Conservation (phyloP, 2,888 invertebrate genomes). For the Blomia tropicalis region DNA sequence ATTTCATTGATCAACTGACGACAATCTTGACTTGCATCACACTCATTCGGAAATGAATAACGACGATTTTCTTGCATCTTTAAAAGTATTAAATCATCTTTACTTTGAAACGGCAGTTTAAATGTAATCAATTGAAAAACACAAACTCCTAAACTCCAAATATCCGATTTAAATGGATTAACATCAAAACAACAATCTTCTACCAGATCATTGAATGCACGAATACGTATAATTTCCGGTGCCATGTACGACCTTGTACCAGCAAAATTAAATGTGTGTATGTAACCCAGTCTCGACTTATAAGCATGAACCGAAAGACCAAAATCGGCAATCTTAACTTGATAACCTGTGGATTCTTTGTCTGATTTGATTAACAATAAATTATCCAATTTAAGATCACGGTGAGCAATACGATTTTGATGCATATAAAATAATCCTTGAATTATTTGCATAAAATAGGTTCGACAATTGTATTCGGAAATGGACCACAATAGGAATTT, state of each 20-base stretch:
- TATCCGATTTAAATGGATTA: background rate
- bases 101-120: background rate
- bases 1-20: background rate
- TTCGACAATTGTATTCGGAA: background rate
- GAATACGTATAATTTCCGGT: background rate
- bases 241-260: constrained; percentile 3
- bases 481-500: background rate
- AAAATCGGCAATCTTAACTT: constrained; percentile 6
- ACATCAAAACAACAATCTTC: background rate
- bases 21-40: background rate
- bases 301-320: background rate
- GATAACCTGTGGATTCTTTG: background rate
- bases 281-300: background rate
- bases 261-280: background rate
- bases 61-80: background rate
- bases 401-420: constrained; percentile 1
- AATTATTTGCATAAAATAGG: background rate
- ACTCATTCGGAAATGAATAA: background rate
- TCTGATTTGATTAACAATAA: background rate
- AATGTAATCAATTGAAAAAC: background rate
- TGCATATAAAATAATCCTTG: background rate
- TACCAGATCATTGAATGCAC: background rate
- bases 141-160: background rate
- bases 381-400: constrained; percentile 6
- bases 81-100: background rate